These are phyloP conservation scores for Lepidurus couesii DNA, from an alignment of 1,140 invertebrate genomes.

Conservation along the genomic window DNA sequence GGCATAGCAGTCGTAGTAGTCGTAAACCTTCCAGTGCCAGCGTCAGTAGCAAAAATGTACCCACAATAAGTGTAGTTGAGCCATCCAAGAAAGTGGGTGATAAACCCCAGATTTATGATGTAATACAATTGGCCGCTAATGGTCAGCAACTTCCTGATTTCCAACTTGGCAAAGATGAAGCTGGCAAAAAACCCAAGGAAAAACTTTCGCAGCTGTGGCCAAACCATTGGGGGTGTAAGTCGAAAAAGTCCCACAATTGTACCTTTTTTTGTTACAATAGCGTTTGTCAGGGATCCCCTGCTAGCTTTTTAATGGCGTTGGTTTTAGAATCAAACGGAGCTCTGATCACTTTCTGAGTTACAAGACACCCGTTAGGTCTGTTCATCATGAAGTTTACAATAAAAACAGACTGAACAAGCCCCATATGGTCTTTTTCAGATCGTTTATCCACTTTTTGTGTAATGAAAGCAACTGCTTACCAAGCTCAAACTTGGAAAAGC, in stretches of 20 bases:
- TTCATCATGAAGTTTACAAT: not conserved
- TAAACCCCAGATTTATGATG: constrained; percentile 16
- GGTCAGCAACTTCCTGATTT: constrained; percentile 18
- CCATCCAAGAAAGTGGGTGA: not conserved
- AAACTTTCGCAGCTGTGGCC: constrained; percentile 30
- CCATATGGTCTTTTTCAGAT: not conserved
- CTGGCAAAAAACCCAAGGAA: constrained; percentile 16
- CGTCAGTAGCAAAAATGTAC: not conserved
- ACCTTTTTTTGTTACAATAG: no score
- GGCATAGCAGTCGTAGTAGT: not conserved
- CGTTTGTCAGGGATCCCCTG: not conserved
- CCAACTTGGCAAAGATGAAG: constrained; percentile 13
- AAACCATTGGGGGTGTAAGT: constrained; percentile 31
- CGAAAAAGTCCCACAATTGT: not conserved
- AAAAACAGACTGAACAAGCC: not conserved
- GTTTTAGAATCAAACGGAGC: not conserved
- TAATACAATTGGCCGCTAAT: not conserved
- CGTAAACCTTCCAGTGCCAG: not conserved
- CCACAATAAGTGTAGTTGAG: not conserved
- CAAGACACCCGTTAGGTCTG: not conserved
- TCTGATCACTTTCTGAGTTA: not conserved
- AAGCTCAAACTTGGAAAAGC: not conserved
- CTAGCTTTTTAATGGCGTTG: constrained; percentile 10
- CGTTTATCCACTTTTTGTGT: not conserved
- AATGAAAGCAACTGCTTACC: not conserved